These are phyloP conservation scores for Chrysotoxum bicinctum DNA, from an alignment of 2,888 invertebrate genomes.

Conservation along the genomic window DNA sequence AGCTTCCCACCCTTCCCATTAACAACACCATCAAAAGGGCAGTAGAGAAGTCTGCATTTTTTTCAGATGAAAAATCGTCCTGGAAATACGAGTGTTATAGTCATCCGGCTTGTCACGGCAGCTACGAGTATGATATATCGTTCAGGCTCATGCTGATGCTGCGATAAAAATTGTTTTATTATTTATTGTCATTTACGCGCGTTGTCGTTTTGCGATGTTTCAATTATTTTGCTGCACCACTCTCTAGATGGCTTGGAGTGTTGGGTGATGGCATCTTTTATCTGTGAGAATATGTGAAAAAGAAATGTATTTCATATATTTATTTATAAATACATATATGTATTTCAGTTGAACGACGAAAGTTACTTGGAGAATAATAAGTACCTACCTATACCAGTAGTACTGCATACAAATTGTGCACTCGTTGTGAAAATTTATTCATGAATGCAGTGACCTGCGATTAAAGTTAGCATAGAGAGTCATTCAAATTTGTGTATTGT, in stretches of 20 bases:
- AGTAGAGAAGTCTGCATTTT: conserved; percentile 5
- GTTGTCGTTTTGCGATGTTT: conserved; percentile 6
- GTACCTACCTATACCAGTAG: neutral
- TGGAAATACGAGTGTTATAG: neutral
- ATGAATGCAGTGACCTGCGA: conserved; percentile 52
- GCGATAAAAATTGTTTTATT: conserved; percentile 31
- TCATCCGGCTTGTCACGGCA: neutral
- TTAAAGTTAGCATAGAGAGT: neutral
- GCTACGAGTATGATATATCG: neutral
- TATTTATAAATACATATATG: neutral
- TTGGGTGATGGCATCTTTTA: neutral
- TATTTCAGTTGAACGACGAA: neutral
- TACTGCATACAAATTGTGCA: conserved; percentile 29
- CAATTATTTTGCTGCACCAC: neutral
- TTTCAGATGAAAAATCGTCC: conserved; percentile 10
- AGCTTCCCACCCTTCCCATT: neutral
- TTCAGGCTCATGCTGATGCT: conserved; percentile 7
- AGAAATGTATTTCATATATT: neutral
- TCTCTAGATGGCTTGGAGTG: neutral
- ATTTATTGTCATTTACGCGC: conserved; percentile 26
- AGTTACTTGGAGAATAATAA: conserved; percentile 39
- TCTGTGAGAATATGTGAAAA: neutral
- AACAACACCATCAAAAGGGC: conserved; percentile 9
- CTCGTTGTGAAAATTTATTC: conserved; percentile 49
- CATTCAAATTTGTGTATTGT: neutral